These are phyloP conservation scores for Aphelenchoides avenae DNA, from an alignment of 1,140 invertebrate species.

Conservation along the genomic window DNA sequence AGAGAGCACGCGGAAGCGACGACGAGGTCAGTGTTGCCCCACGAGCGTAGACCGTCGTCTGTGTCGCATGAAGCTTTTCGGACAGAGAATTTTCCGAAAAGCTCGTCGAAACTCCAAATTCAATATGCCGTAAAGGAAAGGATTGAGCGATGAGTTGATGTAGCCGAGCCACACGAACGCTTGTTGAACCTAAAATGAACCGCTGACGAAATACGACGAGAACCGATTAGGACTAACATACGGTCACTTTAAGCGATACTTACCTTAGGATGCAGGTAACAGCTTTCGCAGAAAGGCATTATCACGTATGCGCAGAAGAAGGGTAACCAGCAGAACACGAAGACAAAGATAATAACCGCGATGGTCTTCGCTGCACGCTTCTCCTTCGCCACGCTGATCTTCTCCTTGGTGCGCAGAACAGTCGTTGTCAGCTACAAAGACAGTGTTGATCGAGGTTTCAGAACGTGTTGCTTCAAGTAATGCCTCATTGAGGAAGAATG, in stretches of 20 bases:
- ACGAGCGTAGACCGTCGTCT: constrained; percentile 14
- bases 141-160: constrained; percentile 52
- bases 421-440: constrained; percentile 37
- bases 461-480: background rate
- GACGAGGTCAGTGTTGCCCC: too few species aligned
- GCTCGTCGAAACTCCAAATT: constrained; percentile 57
- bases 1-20: too few species aligned
- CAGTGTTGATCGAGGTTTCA: too few species aligned
- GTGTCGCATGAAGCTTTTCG: constrained; percentile 33
- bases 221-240: background rate
- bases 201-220: background rate
- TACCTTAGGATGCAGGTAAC: constrained; percentile 56
- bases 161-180: constrained; percentile 59
- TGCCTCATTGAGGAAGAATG: background rate
- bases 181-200: constrained; percentile 48
- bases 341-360: constrained; percentile 69
- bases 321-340: constrained; percentile 68
- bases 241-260: constrained; percentile 7
- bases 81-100: constrained; percentile 57
- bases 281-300: constrained; percentile 65
- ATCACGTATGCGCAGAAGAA: constrained; percentile 69
- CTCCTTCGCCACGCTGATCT: constrained; percentile 63
- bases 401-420: constrained; percentile 51
- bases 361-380: constrained; percentile 68
- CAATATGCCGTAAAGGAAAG: constrained; percentile 51